Base-by-base conservation (phyloP, 2,888 invertebrate genomes). In the Epirrhoe tristata region DNA sequence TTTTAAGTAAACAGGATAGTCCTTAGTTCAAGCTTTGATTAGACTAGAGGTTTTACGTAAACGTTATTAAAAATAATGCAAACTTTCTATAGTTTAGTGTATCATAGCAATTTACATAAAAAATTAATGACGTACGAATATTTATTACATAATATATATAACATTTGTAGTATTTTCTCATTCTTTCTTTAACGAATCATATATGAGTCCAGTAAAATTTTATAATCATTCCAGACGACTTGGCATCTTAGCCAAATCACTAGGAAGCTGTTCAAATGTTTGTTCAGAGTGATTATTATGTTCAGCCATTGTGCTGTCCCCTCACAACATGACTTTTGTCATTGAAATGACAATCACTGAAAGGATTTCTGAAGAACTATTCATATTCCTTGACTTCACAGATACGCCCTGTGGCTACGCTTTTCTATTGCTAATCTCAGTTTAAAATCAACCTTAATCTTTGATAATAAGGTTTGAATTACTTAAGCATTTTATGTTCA, bases 361-460 rank as follows among this genome's bases (percentile, higher is more conserved):
- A 92, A 92, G 89, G 91, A 91, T 91, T 93, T 89, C 86, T 90
- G 83, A 82, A 79, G 85, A 89, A 84, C 89, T 87, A 90, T 90
- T 92, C 91, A 91, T 89, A 83, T 91, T 80, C 85, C 82, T 88
- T 87, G 84, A 90, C 88, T 88, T 87, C 86, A 84, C 81, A 89
- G 93, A 93, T 93, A 93, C 91, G 86, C 93, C 93, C 93, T 93
- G 91, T 92, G 92, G 92, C 91, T 93, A 90, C 70, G 75, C 63
- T 69, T 72, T 52, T 77, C 74, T 70, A 77, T 80, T 81, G 73
- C 76, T 62, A 68, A 50, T n/a, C 10, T 43, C 10, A 58, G 8
- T 5, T 43, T 74, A 69, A 3, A 64, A 59, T 72, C 24, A 69
- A 73, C 77, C 67, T 66, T 84, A 76, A 43, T 0, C 0, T 0